Conservation (phyloP, 2,113 vertebrate species). For the Hyaena hyaena region DNA sequence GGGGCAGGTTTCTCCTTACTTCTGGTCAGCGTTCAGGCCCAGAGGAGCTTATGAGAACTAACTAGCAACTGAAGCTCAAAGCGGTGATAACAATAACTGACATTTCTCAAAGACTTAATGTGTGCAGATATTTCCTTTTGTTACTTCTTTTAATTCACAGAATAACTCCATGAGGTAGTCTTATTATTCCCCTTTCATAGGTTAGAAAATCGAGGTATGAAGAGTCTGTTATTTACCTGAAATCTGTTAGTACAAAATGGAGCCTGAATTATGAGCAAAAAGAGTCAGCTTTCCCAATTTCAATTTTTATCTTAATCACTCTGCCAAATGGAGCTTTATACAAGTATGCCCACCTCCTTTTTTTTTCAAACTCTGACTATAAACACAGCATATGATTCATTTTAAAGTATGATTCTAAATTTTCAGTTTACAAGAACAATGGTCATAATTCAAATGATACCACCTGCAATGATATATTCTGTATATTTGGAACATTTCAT, state of each 20-base stretch:
- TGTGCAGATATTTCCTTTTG: background rate
- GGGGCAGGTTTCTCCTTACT: background rate
- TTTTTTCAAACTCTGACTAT: background rate
- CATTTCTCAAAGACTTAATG: background rate
- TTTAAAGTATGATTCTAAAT: constrained; percentile 54
- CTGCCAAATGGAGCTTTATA: constrained; percentile 1
- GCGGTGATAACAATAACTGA: background rate
- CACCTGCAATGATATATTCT: constrained; percentile 44
- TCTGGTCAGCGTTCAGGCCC: background rate
- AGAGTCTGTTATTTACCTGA: background rate
- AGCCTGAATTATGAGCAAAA: background rate
- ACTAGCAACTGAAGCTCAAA: background rate
- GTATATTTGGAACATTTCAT: constrained; percentile 56
- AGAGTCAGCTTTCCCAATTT: background rate
- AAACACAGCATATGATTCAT: background rate
- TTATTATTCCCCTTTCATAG: background rate
- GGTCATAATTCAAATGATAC: constrained; percentile 47
- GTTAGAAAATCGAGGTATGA: background rate
- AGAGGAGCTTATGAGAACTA: background rate
- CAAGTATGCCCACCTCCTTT: background rate
- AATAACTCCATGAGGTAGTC: background rate
- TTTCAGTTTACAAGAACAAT: constrained; percentile 63
- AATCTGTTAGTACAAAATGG: background rate
- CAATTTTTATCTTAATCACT: constrained; percentile 20
- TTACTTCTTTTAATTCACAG: background rate